Conservation (phyloP, 37 sponge, comb jelly and placozoan genomes). For the Hexactinellida sp. region DNA sequence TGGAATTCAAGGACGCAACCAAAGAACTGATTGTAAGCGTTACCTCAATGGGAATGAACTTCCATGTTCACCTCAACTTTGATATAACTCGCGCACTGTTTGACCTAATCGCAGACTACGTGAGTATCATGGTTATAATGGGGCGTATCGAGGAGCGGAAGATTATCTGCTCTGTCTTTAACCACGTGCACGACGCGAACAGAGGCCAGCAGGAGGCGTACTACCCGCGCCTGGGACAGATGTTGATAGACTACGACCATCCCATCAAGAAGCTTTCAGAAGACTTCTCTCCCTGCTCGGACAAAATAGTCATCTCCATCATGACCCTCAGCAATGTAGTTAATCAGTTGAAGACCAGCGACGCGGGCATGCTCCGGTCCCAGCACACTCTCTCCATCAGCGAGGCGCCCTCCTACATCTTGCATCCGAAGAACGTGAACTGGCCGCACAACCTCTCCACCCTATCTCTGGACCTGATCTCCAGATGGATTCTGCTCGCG, state of each 20-base stretch:
- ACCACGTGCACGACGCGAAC: conserved; percentile 53
- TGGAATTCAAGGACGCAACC: conserved; percentile 77
- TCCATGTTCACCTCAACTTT: conserved; percentile 77
- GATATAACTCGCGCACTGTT: conserved; percentile 49
- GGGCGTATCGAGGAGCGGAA: conserved; percentile 67
- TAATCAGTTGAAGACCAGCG: not conserved
- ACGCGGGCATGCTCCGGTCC: not conserved
- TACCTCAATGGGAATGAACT: conserved; percentile 47
- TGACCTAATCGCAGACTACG: conserved; percentile 54
- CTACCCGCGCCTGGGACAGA: conserved; percentile 78
- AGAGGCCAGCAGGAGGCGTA: conserved; percentile 49
- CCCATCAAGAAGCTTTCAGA: conserved; percentile 78
- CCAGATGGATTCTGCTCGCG: conserved; percentile 58
- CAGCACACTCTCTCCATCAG: conserved; percentile 41
- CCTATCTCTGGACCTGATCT: conserved; percentile 60
- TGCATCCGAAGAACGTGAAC: conserved; percentile 48
- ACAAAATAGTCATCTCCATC: conserved; percentile 17
- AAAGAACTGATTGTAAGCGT: conserved; percentile 67
- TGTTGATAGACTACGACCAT: conserved; percentile 78
- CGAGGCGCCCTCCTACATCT: conserved; percentile 38
- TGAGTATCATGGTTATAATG: conserved; percentile 56
- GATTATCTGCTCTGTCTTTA: conserved; percentile 50
- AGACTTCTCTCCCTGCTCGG: conserved; percentile 71
- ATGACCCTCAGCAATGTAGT: not conserved
- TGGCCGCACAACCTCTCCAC: conserved; percentile 51